A percentile compares a stretch with the other conserved stretches of the same genome.
phyloP scores from a whole-genome alignment of 2,797 vertebrate species.

The Eulemur rubriventer region DNA sequence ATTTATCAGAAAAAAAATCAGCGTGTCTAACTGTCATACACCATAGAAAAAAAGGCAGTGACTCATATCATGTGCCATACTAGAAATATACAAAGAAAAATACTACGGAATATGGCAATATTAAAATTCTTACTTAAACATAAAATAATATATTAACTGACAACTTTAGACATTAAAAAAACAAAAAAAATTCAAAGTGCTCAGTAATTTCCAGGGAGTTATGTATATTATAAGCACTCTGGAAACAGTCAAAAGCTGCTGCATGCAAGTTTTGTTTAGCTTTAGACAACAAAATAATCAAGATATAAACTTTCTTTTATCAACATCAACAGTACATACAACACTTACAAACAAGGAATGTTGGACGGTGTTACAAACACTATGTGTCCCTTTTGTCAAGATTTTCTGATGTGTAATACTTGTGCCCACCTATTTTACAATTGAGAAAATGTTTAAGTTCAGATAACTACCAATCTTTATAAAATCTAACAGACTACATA shows the following conservation, averaged over 20 bases:
- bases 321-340: slow-evolving; percentile 99
- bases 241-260: slow-evolving; percentile 93
- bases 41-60: slow-evolving; percentile 90
- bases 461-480: slow-evolving; percentile 98
- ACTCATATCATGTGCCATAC: slow-evolving; percentile 87
- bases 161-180: slow-evolving; percentile 90
- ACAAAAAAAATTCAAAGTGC: slow-evolving; percentile 92
- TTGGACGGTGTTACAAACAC: slow-evolving; percentile 99
- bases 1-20: slow-evolving; percentile 88
- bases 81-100: slow-evolving; percentile 90
- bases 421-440: slow-evolving; percentile 95
- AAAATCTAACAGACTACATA: slow-evolving; percentile 99
- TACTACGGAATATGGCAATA: slow-evolving; percentile 89
- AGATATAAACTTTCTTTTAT: slow-evolving; percentile 99
- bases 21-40: slow-evolving; percentile 91
- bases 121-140: slow-evolving; percentile 89
- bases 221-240: slow-evolving; percentile 90
- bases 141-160: slow-evolving; percentile 92
- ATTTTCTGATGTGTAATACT: slow-evolving; percentile 89
- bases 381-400: slow-evolving; percentile 93
- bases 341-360: slow-evolving; percentile 99
- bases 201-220: slow-evolving; percentile 92
- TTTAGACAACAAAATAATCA: slow-evolving; percentile 98
- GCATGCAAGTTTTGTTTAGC: slow-evolving; percentile 98
- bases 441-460: slow-evolving; percentile 93